Evolutionary conservation across 1,140 invertebrate species (phyloP), one percentile per base, ranked within the genome.

Genomic region (Leptestheria dahalacensis): DNA sequence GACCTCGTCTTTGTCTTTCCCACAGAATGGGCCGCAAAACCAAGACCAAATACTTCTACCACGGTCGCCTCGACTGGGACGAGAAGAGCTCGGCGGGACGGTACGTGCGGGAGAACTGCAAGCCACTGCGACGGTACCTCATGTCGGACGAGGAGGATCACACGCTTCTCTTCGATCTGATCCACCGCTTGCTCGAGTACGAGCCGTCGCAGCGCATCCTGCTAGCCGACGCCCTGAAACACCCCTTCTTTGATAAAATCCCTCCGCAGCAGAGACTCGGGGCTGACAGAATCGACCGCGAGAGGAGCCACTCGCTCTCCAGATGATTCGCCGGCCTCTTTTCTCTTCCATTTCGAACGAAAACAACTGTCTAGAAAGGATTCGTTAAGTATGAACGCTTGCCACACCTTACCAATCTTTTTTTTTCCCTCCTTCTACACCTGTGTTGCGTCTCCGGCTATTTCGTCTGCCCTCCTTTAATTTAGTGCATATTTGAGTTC

Each of bases 31-130:
- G 88, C 18, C 80, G 89, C 63, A 95, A 93, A 79, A 96, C 94
- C 61, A 95, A 93, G 79, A 97, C 92, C 62, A 96, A 95, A 77
- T 94, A 93, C 71, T 95, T 93, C 73, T 91, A 91, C 72, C 86
- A 92, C 69, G 90, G 91, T 28, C 88, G 88, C 77, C 78, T 97
- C 64, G 88, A 90, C 70, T 97, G 92, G 91, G 88, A 94, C 69
- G 90, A 94, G 62, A 91, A 90, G 68, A 90, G 87, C 66, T 89
- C 88, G 15, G 88, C 90, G 59, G 93, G 91, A n/a, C 81, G 90
- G 76, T 97, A 96, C 70, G 91, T 97, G n/a, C 79, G 89, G 65
- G 91, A 98, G 69, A 96, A 97, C 72, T 99, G 95, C 77, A 96
- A 96, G 79, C 92, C 91, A 49, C 74, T 99, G 62, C 6, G 33